Percentiles rank a stretch among this genome's conserved stretches.
Conservation (phyloP, 2,113 vertebrate genomes). For the Camelus dromedarius region DNA sequence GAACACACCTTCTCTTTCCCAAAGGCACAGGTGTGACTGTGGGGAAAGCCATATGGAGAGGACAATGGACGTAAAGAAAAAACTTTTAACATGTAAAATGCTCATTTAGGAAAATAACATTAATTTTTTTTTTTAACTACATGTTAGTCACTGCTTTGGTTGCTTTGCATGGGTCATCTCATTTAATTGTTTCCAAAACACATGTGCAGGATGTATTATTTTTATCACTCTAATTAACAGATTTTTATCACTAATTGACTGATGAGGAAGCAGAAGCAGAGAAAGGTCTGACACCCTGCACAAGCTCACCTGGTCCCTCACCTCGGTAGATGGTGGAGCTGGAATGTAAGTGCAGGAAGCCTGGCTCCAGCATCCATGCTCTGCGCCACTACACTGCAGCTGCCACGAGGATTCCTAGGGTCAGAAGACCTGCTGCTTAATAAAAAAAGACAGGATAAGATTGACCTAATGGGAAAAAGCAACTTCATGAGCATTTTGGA, state of each 20-base stretch:
- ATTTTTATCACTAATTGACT: not conserved
- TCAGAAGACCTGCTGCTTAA: not conserved
- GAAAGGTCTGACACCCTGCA: not conserved
- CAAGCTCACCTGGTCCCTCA: not conserved
- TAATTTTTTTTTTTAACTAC: not conserved
- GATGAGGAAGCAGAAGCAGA: constrained; percentile 31
- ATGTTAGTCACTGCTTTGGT: not conserved
- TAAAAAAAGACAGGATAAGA: not conserved
- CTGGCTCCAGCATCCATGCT: rapidly evolving
- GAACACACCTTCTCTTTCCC: not conserved
- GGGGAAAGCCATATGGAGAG: not conserved
- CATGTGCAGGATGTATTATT: not conserved
- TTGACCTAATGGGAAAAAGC: not conserved
- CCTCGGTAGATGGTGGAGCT: too few species aligned
- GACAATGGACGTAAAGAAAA: not conserved
- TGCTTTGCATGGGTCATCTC: not conserved
- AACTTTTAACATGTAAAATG: not conserved
- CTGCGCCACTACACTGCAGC: rapidly evolving
- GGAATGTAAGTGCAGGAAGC: rapidly evolving
- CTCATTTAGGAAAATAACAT: not conserved
- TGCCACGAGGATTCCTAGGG: not conserved
- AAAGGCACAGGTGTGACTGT: not conserved
- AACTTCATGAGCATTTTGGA: not conserved
- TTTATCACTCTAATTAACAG: not conserved
- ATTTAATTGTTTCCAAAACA: not conserved